Percentiles rank a stretch among this genome's conserved stretches.
phyloP scores from a whole-genome alignment of 2,888 invertebrate species.

The Rhorus exstirpatorius region DNA sequence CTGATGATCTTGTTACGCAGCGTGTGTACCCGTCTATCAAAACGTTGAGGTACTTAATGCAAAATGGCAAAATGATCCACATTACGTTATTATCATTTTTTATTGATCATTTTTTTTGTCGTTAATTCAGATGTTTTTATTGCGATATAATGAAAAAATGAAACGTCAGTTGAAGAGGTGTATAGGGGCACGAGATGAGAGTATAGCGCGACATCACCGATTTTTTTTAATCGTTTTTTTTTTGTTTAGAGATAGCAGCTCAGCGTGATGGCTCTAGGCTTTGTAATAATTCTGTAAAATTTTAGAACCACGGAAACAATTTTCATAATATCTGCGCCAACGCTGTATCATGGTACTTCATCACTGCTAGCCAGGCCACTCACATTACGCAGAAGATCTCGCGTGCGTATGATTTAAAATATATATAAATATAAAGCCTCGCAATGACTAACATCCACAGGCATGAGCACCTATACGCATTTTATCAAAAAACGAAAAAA shows the following conservation, averaged over 20 bases:
- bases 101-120: neutral
- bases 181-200: neutral
- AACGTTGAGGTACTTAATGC: constrained; percentile 16
- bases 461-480: neutral
- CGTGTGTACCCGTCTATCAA: neutral
- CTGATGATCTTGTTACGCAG: constrained; percentile 23
- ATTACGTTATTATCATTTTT: constrained; percentile 6
- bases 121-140: constrained; percentile 7
- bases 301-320: constrained; percentile 49
- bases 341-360: constrained; percentile 24
- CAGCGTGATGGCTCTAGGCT: constrained; percentile 23
- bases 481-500: constrained; percentile 18
- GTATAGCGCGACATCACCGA: constrained; percentile 14
- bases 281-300: constrained; percentile 53
- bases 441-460: constrained; percentile 32
- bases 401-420: constrained; percentile 45
- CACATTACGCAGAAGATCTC: constrained; percentile 16
- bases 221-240: constrained; percentile 40
- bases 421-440: constrained; percentile 38
- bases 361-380: constrained; percentile 23
- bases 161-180: neutral
- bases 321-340: constrained; percentile 53
- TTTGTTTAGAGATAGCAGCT: neutral
- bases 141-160: neutral
- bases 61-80: constrained; percentile 2